phyloP scores from a whole-genome alignment of 2,113 vertebrate species.

The Desmodus rotundus region DNA sequence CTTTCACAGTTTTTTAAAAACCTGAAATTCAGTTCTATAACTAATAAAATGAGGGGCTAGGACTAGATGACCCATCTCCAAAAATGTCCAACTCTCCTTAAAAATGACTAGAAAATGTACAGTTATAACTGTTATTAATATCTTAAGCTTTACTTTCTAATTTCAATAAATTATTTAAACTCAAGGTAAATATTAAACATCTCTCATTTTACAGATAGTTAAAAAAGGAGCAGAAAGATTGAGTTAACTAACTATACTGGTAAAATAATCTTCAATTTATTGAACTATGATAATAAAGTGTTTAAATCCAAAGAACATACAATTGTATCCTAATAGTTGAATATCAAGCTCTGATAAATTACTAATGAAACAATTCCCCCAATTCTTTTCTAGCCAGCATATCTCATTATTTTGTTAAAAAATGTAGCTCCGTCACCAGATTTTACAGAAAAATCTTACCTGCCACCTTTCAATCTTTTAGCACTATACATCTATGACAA shows the following conservation, averaged over 20 bases:
- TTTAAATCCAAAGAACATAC: constrained; percentile 22
- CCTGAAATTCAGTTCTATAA: constrained; percentile 6
- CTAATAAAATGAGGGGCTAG: neutral
- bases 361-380: neutral
- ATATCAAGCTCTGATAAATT: constrained; percentile 16
- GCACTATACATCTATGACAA: neutral
- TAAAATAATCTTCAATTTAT: neutral
- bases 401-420: constrained; percentile 22
- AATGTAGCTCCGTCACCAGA: neutral
- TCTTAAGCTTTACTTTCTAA: neutral
- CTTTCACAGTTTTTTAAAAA: neutral
- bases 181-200: neutral
- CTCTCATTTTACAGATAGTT: neutral
- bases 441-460: constrained; percentile 37
- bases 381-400: neutral
- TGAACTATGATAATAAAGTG: neutral
- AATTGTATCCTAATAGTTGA: neutral
- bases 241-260: neutral
- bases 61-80: neutral
- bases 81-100: neutral
- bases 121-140: neutral
- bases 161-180: constrained; percentile 4
- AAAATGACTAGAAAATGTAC: neutral
- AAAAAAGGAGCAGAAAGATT: neutral
- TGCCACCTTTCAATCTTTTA: neutral